Conservation (phyloP, 1,140 invertebrate species). For the Argopecten irradians region DNA sequence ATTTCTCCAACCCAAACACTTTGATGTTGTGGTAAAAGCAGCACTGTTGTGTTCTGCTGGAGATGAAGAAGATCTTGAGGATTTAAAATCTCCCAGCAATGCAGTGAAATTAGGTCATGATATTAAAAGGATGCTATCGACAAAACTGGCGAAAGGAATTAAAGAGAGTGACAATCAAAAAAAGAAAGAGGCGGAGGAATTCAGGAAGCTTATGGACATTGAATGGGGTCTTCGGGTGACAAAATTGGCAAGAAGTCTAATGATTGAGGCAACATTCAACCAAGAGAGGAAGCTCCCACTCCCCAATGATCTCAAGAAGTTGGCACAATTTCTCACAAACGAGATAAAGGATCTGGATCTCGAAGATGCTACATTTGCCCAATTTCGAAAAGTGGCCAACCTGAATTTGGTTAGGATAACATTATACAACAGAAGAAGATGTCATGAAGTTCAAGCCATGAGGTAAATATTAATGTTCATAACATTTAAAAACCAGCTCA, state of each 20-base stretch:
- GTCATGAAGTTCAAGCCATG: constrained; percentile 42
- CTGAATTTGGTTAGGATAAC: constrained; percentile 33
- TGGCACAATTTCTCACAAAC: neutral
- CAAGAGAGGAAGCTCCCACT: constrained; percentile 1
- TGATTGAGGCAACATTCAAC: constrained; percentile 27
- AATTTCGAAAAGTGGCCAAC: constrained; percentile 16
- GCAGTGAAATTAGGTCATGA: constrained; percentile 52
- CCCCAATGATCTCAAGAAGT: constrained; percentile 32
- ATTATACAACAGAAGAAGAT: constrained; percentile 38
- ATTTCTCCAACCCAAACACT: constrained; percentile 36
- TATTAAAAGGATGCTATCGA: constrained; percentile 38
- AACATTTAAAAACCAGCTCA: neutral
- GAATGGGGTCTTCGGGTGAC: constrained; percentile 37
- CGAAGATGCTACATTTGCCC: neutral
- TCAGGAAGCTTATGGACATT: constrained; percentile 32
- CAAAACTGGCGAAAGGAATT: constrained; percentile 31
- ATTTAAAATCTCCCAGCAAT: constrained; percentile 52
- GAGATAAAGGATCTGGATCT: constrained; percentile 24
- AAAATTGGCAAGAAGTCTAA: constrained; percentile 33
- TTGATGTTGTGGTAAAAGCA: constrained; percentile 38
- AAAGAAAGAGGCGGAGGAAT: constrained; percentile 29
- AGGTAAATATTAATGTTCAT: constrained; percentile 25
- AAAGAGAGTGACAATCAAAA: constrained; percentile 13
- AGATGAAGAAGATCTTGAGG: constrained; percentile 48
- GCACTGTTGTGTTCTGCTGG: constrained; percentile 39